Evolutionary conservation across 2,888 invertebrate genomes (phyloP), one percentile per base, ranked within the genome.

Genomic region (Hirtodrosophila trivittata): DNA sequence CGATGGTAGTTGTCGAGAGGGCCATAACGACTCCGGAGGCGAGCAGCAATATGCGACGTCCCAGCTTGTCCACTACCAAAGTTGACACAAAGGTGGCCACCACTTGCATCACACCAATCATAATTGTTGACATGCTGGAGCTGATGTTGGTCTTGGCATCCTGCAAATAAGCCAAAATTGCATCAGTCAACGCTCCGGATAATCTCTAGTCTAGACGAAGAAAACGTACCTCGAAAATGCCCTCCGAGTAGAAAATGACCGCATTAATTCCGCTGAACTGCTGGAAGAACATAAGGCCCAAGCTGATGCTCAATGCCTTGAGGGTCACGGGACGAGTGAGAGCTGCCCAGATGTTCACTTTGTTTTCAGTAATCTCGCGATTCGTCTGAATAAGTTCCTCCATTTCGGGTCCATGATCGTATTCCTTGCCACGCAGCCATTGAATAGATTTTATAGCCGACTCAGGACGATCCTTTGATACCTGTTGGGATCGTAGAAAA

Each of bases 201-300:
- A n/a, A n/a, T 21, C 18, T 5, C 18, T 21, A 5, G 18, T 21
- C 2, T 21, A 3, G 18, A 3, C 18, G 18, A 21, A 5, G 18
- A 3, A 21, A 4, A 8, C 95, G 94, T 28, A 92, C 92, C 46
- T 90, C 83, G 89, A 97, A 97, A 62, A 98, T 97, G 1, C 92
- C 89, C 0, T 93, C 93, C 0, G 95, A 93, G 84, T 96, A 96
- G 89, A 97, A 95, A 68, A 97, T 95, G 4, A 97, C 94, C 0
- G 95, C 95, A 82, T 97, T 97, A 46, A 96, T 94, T 32, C 96
- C 96, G 62, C 95, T 94, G 54, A 97, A 91, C 89, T 97, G 97
- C 88, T 98, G 98, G 91, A 97, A 96, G 80, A 97, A 91, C 97
- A 97, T 97, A 5, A 97, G 92, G 1, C 94, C 94, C 86, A 95